These are phyloP conservation scores for Chloromyia formosa DNA, from an alignment of 2,888 invertebrate genomes.

Conservation along the genomic window DNA sequence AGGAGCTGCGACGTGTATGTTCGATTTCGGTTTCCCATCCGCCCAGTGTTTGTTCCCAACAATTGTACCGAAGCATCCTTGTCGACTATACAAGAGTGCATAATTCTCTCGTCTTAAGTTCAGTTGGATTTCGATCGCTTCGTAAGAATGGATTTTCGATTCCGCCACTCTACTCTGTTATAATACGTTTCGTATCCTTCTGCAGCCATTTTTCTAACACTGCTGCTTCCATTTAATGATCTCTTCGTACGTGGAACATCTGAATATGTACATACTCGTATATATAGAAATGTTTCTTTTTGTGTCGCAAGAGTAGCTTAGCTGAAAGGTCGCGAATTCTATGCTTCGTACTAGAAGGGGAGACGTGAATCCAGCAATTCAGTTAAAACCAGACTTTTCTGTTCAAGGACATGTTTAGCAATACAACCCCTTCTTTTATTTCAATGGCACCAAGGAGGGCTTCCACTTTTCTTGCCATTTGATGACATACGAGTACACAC, in stretches of 20 bases:
- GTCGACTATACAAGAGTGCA: conserved; percentile 5
- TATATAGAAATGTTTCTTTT: background rate
- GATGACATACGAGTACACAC: background rate
- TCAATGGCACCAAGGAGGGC: background rate
- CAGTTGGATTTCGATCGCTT: conserved; percentile 17
- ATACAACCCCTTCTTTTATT: conserved; percentile 2
- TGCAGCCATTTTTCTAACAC: background rate
- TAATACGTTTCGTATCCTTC: background rate
- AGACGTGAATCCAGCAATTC: background rate
- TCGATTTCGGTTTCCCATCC: background rate
- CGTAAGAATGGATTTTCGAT: conserved; percentile 17
- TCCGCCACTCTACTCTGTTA: background rate
- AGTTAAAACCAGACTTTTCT: background rate
- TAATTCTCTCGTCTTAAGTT: conserved; percentile 24
- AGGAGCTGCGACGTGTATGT: background rate
- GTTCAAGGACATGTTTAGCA: conserved; percentile 12
- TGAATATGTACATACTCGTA: too few species aligned
- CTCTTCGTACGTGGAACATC: background rate
- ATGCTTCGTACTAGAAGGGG: background rate
- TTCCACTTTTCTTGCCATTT: background rate
- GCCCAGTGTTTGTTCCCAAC: background rate
- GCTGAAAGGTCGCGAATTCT: background rate
- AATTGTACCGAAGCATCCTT: background rate
- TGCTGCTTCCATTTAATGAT: conserved; percentile 1
- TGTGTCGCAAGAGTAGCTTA: background rate